These are phyloP conservation scores for Sceloporus tristichus DNA, from an alignment of 2,113 vertebrate genomes.

Conservation along the genomic window DNA sequence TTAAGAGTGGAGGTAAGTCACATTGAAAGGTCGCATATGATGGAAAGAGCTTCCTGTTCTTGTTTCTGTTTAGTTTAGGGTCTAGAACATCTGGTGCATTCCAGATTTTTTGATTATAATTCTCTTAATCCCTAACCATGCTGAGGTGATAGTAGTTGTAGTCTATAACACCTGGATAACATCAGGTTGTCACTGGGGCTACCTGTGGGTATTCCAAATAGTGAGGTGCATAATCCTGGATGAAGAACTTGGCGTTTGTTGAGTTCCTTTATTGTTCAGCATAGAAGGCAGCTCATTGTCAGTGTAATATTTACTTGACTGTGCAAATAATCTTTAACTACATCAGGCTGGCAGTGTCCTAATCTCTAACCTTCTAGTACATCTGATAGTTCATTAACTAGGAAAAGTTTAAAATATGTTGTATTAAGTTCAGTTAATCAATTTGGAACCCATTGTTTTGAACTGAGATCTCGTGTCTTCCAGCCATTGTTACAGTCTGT, in stretches of 20 bases:
- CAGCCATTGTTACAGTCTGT: background rate
- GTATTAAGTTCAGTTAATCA: background rate
- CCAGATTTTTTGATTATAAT: background rate
- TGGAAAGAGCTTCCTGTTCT: slow-evolving; percentile 4
- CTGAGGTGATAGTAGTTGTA: background rate
- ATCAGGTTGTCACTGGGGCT: background rate
- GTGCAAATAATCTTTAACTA: background rate
- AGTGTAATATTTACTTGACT: background rate
- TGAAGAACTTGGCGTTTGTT: background rate
- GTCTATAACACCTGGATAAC: background rate
- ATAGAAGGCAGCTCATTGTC: background rate
- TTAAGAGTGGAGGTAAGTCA: slow-evolving; percentile 94
- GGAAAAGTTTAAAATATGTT: background rate
- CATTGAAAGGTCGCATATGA: background rate
- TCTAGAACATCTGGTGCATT: too few relatives aligned
- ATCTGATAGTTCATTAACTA: background rate
- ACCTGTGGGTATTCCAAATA: background rate
- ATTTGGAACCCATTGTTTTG: background rate
- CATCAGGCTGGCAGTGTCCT: background rate
- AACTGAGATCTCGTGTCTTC: background rate
- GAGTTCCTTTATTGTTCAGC: background rate
- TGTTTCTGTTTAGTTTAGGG: background rate
- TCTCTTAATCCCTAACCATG: background rate
- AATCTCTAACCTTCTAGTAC: background rate
- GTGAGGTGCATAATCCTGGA: background rate